Evolutionary conservation across 2,797 vertebrate genomes (phyloP).

Genomic region (Megaceryle alcyon): DNA sequence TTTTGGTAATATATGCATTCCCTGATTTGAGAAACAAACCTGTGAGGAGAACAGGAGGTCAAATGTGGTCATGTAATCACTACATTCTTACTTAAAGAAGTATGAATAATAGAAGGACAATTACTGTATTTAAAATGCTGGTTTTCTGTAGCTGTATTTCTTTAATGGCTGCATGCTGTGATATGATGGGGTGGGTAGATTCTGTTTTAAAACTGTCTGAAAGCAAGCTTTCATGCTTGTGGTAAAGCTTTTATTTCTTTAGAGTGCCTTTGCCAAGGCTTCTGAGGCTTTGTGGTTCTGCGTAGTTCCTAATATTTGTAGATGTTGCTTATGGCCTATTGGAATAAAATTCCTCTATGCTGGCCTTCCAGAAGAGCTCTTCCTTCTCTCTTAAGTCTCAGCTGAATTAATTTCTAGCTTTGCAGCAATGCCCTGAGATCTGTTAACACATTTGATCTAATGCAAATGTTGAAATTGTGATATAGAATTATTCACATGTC

Average conservation of each 20-base stretch:
- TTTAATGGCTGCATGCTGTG: not conserved
- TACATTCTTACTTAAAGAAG: not conserved
- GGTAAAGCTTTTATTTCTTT: not conserved
- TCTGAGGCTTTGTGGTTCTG: not conserved
- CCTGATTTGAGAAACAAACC: not conserved
- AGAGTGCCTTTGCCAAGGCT: fast-evolving
- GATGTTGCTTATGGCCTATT: not conserved
- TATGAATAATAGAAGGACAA: not conserved
- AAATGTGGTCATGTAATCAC: not conserved
- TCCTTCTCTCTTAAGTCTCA: not conserved
- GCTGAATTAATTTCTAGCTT: not conserved
- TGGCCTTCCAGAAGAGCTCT: not conserved
- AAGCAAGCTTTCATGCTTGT: not conserved
- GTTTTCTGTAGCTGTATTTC: not conserved
- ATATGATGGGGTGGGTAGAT: not conserved
- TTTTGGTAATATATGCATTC: not conserved
- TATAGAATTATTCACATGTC: not conserved
- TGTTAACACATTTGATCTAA: not conserved
- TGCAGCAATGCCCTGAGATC: not conserved
- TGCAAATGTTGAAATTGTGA: not conserved
- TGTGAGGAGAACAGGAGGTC: not conserved
- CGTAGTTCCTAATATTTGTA: not conserved
- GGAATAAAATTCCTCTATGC: not conserved
- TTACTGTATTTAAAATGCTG: not conserved
- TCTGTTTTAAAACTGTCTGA: not conserved